These are phyloP conservation scores for Oopsacas minuta DNA, from an alignment of 37 sponge, comb jelly and placozoan species.

Conservation along the genomic window DNA sequence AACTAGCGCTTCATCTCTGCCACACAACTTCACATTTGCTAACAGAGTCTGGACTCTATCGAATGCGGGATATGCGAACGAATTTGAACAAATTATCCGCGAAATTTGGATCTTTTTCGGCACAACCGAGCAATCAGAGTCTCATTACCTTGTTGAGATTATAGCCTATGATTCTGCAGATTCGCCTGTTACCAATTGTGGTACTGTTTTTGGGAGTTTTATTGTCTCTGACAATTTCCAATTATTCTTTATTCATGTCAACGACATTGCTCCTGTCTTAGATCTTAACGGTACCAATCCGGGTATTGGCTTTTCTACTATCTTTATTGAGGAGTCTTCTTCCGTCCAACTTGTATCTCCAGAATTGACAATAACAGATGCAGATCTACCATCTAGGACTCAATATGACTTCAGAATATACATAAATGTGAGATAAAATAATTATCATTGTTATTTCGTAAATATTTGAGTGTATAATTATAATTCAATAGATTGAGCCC, in stretches of 20 bases:
- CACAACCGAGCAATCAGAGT: neutral
- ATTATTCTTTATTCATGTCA: neutral
- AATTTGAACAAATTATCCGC: neutral
- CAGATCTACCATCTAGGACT: neutral
- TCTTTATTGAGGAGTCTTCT: neutral
- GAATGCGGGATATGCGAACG: neutral
- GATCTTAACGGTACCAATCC: slow-evolving; percentile 9
- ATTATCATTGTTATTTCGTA: neutral
- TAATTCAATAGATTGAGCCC: neutral
- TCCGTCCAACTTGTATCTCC: neutral
- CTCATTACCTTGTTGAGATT: neutral
- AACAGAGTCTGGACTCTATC: neutral
- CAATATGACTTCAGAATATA: slow-evolving; percentile 9
- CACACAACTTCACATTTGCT: neutral
- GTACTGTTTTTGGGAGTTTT: neutral
- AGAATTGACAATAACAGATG: neutral
- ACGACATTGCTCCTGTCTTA: neutral
- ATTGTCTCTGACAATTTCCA: neutral
- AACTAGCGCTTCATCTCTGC: neutral
- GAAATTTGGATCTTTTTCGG: neutral
- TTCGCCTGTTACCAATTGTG: neutral
- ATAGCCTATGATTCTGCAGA: neutral
- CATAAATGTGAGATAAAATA: neutral
- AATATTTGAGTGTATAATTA: neutral
- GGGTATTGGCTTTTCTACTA: neutral